phyloP scores from a whole-genome alignment of 2,888 invertebrate genomes.

The Orthosia gothica region DNA sequence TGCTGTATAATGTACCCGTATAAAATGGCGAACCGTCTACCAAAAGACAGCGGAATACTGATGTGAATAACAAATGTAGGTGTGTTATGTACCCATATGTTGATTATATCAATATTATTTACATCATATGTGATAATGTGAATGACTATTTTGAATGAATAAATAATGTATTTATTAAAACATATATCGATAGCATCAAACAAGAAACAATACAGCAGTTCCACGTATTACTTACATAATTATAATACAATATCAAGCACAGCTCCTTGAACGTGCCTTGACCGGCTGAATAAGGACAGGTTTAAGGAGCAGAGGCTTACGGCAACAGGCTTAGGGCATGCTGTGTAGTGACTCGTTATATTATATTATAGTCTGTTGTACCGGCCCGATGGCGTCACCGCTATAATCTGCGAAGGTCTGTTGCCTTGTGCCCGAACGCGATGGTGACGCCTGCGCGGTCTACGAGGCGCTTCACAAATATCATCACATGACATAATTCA shows the following conservation, averaged over 20 bases:
- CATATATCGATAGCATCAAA: slow-evolving; percentile 31
- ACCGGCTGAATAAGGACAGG: slow-evolving; percentile 67
- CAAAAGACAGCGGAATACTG: background rate
- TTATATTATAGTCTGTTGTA: slow-evolving; percentile 54
- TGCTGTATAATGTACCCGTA: background rate
- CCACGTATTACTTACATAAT: slow-evolving; percentile 49
- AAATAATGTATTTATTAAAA: slow-evolving; percentile 47
- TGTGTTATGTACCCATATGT: background rate
- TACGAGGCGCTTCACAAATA: slow-evolving; percentile 68
- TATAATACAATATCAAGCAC: slow-evolving; percentile 59
- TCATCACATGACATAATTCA: slow-evolving; percentile 64
- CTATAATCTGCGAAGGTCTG: slow-evolving; percentile 87
- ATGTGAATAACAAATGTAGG: background rate
- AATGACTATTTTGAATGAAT: slow-evolving; percentile 24
- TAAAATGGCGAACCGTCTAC: slow-evolving; percentile 10
- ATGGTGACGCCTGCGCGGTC: slow-evolving; percentile 70
- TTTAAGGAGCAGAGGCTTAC: slow-evolving; percentile 65
- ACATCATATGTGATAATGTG: background rate
- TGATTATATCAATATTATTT: background rate
- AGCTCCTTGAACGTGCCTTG: slow-evolving; percentile 67
- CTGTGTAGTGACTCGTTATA: slow-evolving; percentile 63
- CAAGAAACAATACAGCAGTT: slow-evolving; percentile 49
- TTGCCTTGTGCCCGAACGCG: slow-evolving; percentile 68
- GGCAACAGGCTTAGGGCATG: slow-evolving; percentile 67
- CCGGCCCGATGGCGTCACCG: slow-evolving; percentile 87